A percentile compares a stretch with the other conserved stretches of the same genome.
Conservation (phyloP, 1,140 invertebrate genomes). For the Chironomus striatipennis region DNA sequence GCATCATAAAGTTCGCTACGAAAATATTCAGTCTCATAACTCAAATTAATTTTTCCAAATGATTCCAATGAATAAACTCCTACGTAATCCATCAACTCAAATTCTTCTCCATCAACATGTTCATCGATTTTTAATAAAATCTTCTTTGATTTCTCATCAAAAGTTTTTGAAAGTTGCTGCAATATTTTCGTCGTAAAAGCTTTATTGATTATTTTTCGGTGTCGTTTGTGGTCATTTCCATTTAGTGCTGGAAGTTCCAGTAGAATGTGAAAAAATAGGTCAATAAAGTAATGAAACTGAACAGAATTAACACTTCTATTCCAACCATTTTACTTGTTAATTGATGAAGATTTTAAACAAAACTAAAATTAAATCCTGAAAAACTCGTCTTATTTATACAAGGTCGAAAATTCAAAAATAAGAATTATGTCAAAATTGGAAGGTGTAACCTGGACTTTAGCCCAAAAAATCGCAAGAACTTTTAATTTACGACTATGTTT, state of each 20-base stretch:
- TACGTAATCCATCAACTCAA: not conserved
- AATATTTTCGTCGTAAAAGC: slow-evolving; percentile 14
- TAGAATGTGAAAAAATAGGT: no score
- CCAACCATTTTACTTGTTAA: no score
- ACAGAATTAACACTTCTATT: no score
- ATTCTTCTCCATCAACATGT: not conserved
- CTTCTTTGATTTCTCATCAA: slow-evolving; percentile 17
- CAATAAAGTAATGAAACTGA: no score
- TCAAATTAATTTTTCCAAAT: not conserved
- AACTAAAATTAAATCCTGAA: no score
- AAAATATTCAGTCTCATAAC: not conserved
- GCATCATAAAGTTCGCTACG: not conserved
- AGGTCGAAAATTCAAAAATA: no score
- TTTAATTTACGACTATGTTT: no score
- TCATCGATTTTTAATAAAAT: not conserved
- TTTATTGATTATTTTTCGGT: not conserved
- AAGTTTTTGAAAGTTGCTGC: not conserved
- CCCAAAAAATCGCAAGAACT: no score
- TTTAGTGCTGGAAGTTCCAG: not conserved
- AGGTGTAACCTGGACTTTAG: no score
- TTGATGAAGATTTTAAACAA: no score
- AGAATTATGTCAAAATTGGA: no score
- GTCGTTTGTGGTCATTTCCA: not conserved
- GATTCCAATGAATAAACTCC: not conserved
- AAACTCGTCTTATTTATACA: no score